A percentile compares a stretch with the other conserved stretches of the same genome.
Evolutionary conservation across 2,888 invertebrate genomes (phyloP).

Genomic region (Ptilodon capucinus): DNA sequence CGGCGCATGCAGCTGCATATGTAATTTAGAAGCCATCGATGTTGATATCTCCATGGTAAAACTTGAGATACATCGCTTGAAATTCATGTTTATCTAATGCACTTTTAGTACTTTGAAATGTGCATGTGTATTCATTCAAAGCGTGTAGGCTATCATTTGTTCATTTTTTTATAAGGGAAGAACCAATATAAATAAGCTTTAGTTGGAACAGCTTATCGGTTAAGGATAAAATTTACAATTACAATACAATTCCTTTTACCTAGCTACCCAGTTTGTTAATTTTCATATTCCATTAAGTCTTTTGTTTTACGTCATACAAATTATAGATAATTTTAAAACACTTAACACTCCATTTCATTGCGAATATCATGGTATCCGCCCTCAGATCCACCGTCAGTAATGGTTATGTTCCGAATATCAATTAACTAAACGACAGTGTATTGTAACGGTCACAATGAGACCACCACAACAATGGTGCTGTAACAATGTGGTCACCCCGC

Average conservation of each 20-base stretch:
- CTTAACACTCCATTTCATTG: too few relatives aligned
- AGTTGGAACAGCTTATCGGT: too few relatives aligned
- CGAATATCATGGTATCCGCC: constrained; percentile 7
- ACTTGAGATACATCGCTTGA: constrained; percentile 1
- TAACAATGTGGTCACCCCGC: constrained; percentile 7
- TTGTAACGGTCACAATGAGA: constrained; percentile 25
- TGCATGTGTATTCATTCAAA: neutral
- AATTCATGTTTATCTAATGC: neutral
- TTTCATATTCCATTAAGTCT: too few relatives aligned
- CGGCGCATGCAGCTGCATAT: neutral
- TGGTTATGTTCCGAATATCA: constrained; percentile 18
- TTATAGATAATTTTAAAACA: too few relatives aligned
- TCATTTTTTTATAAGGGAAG: too few relatives aligned
- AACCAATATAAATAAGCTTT: too few relatives aligned
- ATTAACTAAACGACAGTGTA: constrained; percentile 25
- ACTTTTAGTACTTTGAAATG: neutral
- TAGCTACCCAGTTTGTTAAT: too few relatives aligned
- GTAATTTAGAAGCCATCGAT: constrained; percentile 2
- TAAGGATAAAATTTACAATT: too few relatives aligned
- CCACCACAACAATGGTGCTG: constrained; percentile 22
- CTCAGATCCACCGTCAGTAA: constrained; percentile 7
- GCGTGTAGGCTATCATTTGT: too few relatives aligned
- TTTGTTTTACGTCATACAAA: too few relatives aligned
- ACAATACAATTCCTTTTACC: too few relatives aligned
- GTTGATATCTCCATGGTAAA: constrained; percentile 3